phyloP scores from a whole-genome alignment of 2,888 invertebrate species.

The Mythimna albipuncta region DNA sequence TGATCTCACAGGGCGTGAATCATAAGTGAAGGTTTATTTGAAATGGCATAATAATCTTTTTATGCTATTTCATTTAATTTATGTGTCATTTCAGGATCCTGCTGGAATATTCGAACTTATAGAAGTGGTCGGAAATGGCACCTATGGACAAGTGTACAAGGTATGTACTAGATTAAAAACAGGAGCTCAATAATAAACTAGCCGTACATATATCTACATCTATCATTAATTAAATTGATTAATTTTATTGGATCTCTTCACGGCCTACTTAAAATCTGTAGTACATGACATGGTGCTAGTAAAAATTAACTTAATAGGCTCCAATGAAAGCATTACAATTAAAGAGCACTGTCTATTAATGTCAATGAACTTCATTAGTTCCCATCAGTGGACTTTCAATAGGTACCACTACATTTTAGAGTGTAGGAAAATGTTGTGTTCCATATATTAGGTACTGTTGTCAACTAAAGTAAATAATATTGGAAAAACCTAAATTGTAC shows the following conservation, averaged over 20 bases:
- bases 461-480: background rate
- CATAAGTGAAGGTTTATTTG: conserved; percentile 85
- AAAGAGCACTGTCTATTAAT: conserved; percentile 77
- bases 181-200: conserved; percentile 52
- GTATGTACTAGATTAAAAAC: conserved; percentile 87
- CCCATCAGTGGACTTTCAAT: conserved; percentile 60
- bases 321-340: conserved; percentile 77
- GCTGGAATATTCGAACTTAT: conserved; percentile 99
- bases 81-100: conserved; percentile 95
- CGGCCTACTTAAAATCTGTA: conserved; percentile 49
- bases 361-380: conserved; percentile 84
- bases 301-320: conserved; percentile 73
- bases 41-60: conserved; percentile 76
- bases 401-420: conserved; percentile 29
- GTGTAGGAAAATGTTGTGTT: conserved; percentile 14
- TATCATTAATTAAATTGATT: conserved; percentile 58
- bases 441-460: conserved; percentile 1
- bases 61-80: conserved; percentile 64
- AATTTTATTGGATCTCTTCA: conserved; percentile 50
- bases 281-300: conserved; percentile 53
- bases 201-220: conserved; percentile 34
- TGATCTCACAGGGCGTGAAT: conserved; percentile 91
- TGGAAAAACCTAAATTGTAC: background rate
- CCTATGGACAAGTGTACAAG: conserved; percentile 99
- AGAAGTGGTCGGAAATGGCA: conserved; percentile 99